Evolutionary conservation across 2,888 invertebrate genomes (phyloP), one percentile per base, ranked within the genome.

Genomic region (Pterostichus madidus): DNA sequence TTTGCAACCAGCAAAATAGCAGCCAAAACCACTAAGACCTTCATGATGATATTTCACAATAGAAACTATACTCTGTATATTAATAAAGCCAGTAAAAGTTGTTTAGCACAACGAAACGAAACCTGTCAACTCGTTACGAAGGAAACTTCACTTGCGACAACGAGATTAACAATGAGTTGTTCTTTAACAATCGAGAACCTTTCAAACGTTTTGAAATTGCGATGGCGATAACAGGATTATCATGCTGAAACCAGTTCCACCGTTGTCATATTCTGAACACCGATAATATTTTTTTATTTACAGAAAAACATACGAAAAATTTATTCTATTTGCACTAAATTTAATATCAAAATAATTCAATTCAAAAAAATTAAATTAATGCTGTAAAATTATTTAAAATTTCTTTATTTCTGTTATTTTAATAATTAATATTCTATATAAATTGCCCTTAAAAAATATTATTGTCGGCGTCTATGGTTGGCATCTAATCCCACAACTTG

Each of bases 21-120:
- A 86, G 91, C 89, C 83, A 93, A 88, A 86, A 92, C 87, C 85
- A 90, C 88, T 84, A 93, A 88, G 85, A 90, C 87, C 91, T 93
- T 94, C 95, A 95, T 94, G 90, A 90, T 90, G 76, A 68, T 68
- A 11, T 61, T 17, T 49, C 75, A 75, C 56, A 61, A 82, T 24
- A n/a, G 24, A 53, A 59, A 82, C 71, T 17, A 39, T 35, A 39
- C 31, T 46, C 59, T 11, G 15, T 79, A 46, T 80, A 46, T 35
- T 35, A 32, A 13, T 17, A 68, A 59, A 64, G 52, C 53, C 59
- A 44, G 31, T 8, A 49, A 75, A 32, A 73, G 44, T 53, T 71
- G 35, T 52, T 46, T 44, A 39, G 17, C 31, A 83, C 15, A 83
- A 49, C 77, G 32, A 77, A 76, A 76, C 15, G 44, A 46, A 73